A percentile compares a stretch with the other conserved stretches of the same genome.
Evolutionary conservation across 1,140 invertebrate species (phyloP).

Genomic region (Bombus haemorrhoidalis): DNA sequence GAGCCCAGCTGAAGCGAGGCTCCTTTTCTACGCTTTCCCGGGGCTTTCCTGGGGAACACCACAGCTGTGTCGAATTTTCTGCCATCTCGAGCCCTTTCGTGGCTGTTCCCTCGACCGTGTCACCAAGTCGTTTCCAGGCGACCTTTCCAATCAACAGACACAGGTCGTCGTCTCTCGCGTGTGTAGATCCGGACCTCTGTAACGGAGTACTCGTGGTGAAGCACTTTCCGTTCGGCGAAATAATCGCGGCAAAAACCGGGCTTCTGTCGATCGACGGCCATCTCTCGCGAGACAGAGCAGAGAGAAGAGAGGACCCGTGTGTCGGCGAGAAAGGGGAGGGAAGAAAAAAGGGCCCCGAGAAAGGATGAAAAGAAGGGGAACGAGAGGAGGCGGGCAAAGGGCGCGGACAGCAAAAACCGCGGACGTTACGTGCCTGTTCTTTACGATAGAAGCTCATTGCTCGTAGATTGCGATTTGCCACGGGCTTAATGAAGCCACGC

Average conservation of each 20-base stretch:
- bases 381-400: constrained; percentile 35
- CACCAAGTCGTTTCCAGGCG: constrained; percentile 13
- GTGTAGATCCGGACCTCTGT: neutral
- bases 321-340: neutral
- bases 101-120: constrained; percentile 15
- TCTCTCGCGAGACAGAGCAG: constrained; percentile 15
- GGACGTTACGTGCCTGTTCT: constrained; percentile 74
- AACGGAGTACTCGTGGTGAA: neutral
- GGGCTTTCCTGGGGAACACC: neutral
- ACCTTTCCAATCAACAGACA: constrained; percentile 7
- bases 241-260: constrained; percentile 76
- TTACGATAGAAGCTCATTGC: constrained; percentile 78
- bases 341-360: constrained; percentile 32
- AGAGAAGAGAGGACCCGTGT: constrained; percentile 18
- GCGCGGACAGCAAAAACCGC: constrained; percentile 71
- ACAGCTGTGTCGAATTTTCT: constrained; percentile 50
- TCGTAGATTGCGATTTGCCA: constrained; percentile 82
- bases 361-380: constrained; percentile 34
- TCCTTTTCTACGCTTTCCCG: constrained; percentile 5
- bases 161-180: neutral
- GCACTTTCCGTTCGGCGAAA: constrained; percentile 76
- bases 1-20: neutral
- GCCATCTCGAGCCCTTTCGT: constrained; percentile 69
- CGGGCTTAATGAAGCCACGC: constrained; percentile 80
- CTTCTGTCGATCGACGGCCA: constrained; percentile 50